Conservation (phyloP, 2,113 vertebrate genomes). For the Cyanoderma ruficeps region DNA sequence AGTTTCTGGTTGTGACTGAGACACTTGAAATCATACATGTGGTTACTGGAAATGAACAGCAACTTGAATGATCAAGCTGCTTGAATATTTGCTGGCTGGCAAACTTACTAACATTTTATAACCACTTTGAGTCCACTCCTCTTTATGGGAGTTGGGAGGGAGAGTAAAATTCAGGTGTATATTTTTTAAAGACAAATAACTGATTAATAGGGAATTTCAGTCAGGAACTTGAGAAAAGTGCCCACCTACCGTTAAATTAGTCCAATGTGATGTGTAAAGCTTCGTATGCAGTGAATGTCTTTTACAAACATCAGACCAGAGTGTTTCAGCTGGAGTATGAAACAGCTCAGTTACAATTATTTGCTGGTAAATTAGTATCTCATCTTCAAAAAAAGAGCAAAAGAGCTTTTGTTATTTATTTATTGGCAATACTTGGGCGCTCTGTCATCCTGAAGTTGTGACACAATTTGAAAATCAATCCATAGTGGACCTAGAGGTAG, state of each 20-base stretch:
- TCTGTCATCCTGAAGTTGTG: background rate
- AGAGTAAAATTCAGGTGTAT: background rate
- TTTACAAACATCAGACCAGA: background rate
- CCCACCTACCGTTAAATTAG: background rate
- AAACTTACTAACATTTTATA: background rate
- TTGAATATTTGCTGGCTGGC: background rate
- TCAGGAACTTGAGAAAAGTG: background rate
- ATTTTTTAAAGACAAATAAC: background rate
- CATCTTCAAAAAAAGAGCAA: no score
- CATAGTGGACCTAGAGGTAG: background rate
- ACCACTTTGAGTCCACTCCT: background rate
- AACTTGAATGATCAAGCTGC: background rate
- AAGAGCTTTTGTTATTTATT: background rate
- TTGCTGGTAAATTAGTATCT: background rate
- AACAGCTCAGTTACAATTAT: background rate
- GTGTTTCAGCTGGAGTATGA: background rate
- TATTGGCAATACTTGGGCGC: background rate
- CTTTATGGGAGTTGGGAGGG: background rate
- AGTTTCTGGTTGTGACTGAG: background rate
- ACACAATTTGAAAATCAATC: background rate
- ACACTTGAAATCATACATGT: background rate
- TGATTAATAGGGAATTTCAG: background rate
- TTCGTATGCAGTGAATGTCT: background rate
- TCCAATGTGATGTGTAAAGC: no score
- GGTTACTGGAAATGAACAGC: background rate